Conservation (phyloP, 2,888 invertebrate genomes). For the Physocephala rufipes region DNA sequence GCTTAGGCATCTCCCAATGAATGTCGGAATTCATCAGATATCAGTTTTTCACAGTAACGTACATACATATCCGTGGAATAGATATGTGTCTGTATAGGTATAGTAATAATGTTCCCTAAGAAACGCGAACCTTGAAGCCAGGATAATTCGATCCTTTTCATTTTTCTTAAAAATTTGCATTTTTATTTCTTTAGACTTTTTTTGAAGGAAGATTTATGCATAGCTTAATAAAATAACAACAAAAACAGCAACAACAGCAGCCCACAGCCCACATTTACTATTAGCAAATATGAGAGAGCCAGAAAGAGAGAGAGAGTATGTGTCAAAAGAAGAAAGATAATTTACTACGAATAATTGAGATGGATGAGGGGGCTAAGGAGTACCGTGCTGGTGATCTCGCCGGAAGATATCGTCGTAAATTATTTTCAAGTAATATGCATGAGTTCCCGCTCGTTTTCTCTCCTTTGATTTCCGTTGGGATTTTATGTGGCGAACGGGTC, state of each 20-base stretch:
- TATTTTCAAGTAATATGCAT: constrained; percentile 41
- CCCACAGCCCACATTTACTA: constrained; percentile 3
- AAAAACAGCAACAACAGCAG: constrained; percentile 16
- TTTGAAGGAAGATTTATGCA: constrained; percentile 27
- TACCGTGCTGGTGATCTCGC: constrained; percentile 21
- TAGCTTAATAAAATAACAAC: constrained; percentile 33
- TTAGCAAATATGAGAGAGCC: not conserved
- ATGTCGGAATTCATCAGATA: too few relatives aligned
- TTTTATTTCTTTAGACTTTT: constrained; percentile 42
- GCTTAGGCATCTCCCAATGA: constrained; percentile 9
- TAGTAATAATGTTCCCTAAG: constrained; percentile 37
- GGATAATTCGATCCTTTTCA: constrained; percentile 41
- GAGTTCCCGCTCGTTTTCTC: constrained; percentile 17
- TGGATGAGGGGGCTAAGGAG: constrained; percentile 28
- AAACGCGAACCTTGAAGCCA: constrained; percentile 39
- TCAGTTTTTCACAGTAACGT: too few relatives aligned
- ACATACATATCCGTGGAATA: too few relatives aligned
- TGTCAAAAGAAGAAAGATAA: too few relatives aligned
- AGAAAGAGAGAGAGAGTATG: too few relatives aligned
- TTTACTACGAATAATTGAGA: too few relatives aligned
- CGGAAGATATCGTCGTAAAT: constrained; percentile 35
- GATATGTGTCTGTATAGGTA: constrained; percentile 23
- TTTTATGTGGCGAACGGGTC: not conserved
- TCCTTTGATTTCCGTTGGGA: not conserved
- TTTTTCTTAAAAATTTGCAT: constrained; percentile 44